A percentile compares a stretch with the other conserved stretches of the same genome.
These are phyloP conservation scores for Listronotus oregonensis DNA, from an alignment of 1,140 invertebrate genomes.

Conservation along the genomic window DNA sequence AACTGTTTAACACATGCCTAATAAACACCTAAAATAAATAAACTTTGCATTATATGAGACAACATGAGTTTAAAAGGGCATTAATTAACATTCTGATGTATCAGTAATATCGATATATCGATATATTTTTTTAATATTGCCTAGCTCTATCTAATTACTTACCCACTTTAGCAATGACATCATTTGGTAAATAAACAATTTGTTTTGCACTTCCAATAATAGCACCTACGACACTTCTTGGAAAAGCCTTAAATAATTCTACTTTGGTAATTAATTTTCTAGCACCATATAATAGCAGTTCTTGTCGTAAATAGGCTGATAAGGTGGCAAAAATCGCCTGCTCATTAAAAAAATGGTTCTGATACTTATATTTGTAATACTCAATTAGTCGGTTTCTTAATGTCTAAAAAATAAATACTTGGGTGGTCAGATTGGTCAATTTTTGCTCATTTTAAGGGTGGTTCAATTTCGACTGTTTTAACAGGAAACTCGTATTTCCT, in stretches of 20 bases:
- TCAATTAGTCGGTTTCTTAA: constrained; percentile 22
- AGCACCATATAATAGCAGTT: constrained; percentile 56
- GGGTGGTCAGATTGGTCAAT: too few species aligned
- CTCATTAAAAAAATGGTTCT: constrained; percentile 35
- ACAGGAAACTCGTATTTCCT: too few species aligned
- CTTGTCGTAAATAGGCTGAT: constrained; percentile 44
- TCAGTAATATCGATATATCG: too few species aligned
- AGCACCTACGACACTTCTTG: constrained; percentile 46
- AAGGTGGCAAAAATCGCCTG: constrained; percentile 35
- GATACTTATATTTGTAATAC: constrained; percentile 30
- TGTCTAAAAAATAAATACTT: not conserved
- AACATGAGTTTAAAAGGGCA: too few species aligned
- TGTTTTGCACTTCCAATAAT: constrained; percentile 50
- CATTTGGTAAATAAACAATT: constrained; percentile 58
- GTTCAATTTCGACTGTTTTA: too few species aligned
- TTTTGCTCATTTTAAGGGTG: too few species aligned
- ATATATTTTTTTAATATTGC: too few species aligned
- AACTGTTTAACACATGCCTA: too few species aligned
- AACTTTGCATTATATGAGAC: too few species aligned
- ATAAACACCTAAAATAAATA: too few species aligned
- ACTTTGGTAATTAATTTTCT: constrained; percentile 54
- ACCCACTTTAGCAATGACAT: constrained; percentile 54
- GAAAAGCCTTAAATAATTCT: constrained; percentile 52
- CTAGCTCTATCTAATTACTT: too few species aligned
- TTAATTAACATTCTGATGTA: too few species aligned